Conservation (phyloP, 2,888 invertebrate species). For the Drosophila niveifrons region DNA sequence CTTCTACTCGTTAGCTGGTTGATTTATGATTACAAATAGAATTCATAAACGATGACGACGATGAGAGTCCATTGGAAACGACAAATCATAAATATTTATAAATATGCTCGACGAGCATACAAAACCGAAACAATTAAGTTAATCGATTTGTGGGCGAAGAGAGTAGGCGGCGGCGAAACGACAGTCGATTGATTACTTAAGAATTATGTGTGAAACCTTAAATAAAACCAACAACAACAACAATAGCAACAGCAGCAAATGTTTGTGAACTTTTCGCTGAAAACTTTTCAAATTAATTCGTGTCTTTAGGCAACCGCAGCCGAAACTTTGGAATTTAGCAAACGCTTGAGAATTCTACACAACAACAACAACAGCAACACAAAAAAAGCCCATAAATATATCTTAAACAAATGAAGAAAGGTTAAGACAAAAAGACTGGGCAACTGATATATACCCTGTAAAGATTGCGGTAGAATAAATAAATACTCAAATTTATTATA, state of each 20-base stretch:
- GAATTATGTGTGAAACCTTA: conserved; percentile 76
- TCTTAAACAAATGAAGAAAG: conserved; percentile 37
- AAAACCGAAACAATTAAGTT: conserved; percentile 62
- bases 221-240: conserved; percentile 29
- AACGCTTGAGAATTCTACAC: conserved; percentile 32
- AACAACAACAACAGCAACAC: no score
- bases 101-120: conserved; percentile 15
- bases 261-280: conserved; percentile 41
- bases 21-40: conserved; percentile 52
- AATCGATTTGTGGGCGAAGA: conserved; percentile 67
- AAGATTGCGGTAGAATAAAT: no score
- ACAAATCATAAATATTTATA: conserved; percentile 67
- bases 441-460: conserved; percentile 6
- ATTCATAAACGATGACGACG: conserved; percentile 29
- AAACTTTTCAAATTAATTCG: conserved; percentile 71
- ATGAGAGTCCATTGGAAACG: conserved; percentile 21
- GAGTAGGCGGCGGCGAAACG: conserved; percentile 20
- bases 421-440: background rate
- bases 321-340: conserved; percentile 55
- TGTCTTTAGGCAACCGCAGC: conserved; percentile 59
- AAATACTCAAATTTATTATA: no score
- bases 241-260: conserved; percentile 14
- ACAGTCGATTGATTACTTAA: conserved; percentile 65
- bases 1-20: conserved; percentile 8
- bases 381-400: conserved; percentile 46